These are phyloP conservation scores for Thysanoteuthis rhombus DNA, from an alignment of 2,888 invertebrate species.

Conservation along the genomic window DNA sequence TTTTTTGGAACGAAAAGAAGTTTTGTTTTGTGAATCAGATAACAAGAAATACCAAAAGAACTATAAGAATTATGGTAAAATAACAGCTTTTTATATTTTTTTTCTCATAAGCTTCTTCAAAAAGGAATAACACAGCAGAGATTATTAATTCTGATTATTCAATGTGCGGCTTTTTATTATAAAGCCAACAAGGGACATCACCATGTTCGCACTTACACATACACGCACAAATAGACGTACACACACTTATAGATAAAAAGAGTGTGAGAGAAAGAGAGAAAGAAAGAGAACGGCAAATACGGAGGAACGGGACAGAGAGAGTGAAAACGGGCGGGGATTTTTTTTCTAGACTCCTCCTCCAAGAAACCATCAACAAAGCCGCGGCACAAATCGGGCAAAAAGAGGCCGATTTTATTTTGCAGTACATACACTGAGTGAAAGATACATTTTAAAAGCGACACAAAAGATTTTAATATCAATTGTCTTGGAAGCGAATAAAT, in stretches of 20 bases:
- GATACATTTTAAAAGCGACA: too few species aligned
- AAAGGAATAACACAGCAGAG: not conserved
- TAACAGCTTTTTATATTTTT: not conserved
- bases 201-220: not conserved
- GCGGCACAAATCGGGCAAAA: not conserved
- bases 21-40: not conserved
- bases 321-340: slow-evolving; percentile 28
- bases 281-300: not conserved
- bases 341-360: slow-evolving; percentile 31
- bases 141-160: not conserved
- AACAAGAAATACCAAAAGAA: not conserved
- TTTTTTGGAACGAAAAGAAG: not conserved
- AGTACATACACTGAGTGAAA: not conserved
- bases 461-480: not conserved
- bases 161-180: not conserved
- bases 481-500: not conserved
- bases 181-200: not conserved
- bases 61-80: not conserved
- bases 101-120: too few species aligned
- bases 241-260: not conserved
- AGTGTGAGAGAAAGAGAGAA: not conserved
- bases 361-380: not conserved
- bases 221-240: not conserved
- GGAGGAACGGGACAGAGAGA: not conserved
- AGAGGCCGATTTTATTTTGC: not conserved